phyloP scores from a whole-genome alignment of 2,888 invertebrate species.

The Hirtodrosophila confusa region DNA sequence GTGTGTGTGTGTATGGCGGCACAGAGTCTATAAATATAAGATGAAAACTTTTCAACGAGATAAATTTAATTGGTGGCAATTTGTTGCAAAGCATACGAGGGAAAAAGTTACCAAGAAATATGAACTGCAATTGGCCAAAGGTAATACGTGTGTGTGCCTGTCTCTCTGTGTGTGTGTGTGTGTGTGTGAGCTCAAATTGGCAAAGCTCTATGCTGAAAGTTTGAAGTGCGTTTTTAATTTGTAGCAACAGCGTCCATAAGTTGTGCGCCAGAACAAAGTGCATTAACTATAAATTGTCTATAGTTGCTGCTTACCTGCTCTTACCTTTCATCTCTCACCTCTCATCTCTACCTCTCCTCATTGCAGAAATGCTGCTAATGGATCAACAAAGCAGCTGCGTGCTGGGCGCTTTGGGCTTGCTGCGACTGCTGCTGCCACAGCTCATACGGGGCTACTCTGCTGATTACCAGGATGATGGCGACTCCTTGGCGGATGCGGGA shows the following conservation, averaged over 20 bases:
- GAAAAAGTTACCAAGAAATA: conserved; percentile 70
- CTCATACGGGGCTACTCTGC: conserved; percentile 80
- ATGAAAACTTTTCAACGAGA: conserved; percentile 81
- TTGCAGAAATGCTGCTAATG: conserved; percentile 80
- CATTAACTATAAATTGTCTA: conserved; percentile 45
- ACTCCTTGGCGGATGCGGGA: conserved; percentile 51
- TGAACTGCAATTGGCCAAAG: conserved; percentile 74
- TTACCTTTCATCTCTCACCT: conserved; percentile 1
- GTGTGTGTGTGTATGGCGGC: conserved; percentile 21
- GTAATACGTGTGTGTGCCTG: conserved; percentile 26
- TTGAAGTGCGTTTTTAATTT: conserved; percentile 72
- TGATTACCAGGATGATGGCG: conserved; percentile 69
- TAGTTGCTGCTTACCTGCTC: conserved; percentile 10
- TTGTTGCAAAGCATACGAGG: conserved; percentile 72
- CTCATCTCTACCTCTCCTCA: conserved; percentile 5
- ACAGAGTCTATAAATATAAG: conserved; percentile 77
- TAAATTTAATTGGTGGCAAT: conserved; percentile 82
- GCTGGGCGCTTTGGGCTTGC: conserved; percentile 88
- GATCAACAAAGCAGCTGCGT: conserved; percentile 85
- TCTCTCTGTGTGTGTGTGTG: conserved; percentile 26
- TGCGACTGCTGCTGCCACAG: conserved; percentile 87
- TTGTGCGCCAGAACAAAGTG: conserved; percentile 36
- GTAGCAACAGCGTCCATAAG: conserved; percentile 57
- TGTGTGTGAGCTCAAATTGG: conserved; percentile 58
- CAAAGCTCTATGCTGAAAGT: conserved; percentile 57